Base-by-base conservation (phyloP, 2,888 invertebrate genomes). In the Halictus quadricinctus region DNA sequence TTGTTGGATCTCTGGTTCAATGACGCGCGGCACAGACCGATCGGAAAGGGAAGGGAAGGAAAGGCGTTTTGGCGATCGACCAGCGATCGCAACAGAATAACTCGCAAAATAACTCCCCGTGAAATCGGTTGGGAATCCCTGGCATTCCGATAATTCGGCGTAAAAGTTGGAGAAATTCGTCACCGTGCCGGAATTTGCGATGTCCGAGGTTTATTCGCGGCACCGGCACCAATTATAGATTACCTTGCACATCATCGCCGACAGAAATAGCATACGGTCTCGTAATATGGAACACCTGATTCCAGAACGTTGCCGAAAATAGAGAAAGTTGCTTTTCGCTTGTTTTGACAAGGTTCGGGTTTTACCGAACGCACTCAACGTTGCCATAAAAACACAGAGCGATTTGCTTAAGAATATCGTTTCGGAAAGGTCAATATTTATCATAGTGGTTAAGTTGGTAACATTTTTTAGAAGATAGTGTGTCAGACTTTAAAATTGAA, bases 61-160 rank as follows among this genome's bases (percentile, higher is more conserved):
- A 54, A 10, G 41, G 66, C 48, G 46, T 76, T 64, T 76, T 76
- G 76, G 79, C 83, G 83, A 46, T 81, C 74, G 79, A 85, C 85
- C 81, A 84, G 81, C 36, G 72, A 50, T 36, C 13, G 29, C 25
- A 13, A 25, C 13, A 0, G n/a, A 60, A 80, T 8, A 54, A 54
- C 50, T 83, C 79, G 84, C 64, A 80, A 90, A 90, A 88, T 90
- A 90, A 86, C 84, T 69, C 64, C 80, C 4, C 79, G 84, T 79
- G 82, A 86, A 85, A 86, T 66, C 80, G 76, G 48, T 10, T 70
- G 60, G 41, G 88, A 81, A 89, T 90, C 74, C 73, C 5, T 41
- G 87, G 88, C 75, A 88, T 89, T 81, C 76, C 72, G 89, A 41
- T 64, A 43, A 73, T 84, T 70, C 81, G 77, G 72, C 76, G 81